Evolutionary conservation across 2,888 invertebrate species (phyloP).

Genomic region (Steromphala cineraria): DNA sequence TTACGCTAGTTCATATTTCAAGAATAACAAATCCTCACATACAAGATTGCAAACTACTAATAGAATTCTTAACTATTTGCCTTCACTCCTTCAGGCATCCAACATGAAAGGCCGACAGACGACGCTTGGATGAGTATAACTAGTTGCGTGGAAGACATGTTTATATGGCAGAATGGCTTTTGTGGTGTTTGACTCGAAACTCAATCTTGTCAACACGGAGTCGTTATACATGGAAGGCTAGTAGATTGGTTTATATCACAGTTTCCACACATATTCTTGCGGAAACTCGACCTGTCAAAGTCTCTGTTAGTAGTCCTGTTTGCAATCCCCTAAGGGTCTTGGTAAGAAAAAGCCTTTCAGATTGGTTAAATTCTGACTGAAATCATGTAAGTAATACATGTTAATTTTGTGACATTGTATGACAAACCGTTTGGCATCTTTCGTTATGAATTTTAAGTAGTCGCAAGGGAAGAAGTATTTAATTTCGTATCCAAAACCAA

Average conservation of each 20-base stretch:
- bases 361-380: neutral
- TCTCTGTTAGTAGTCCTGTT: neutral
- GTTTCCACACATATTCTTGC: neutral
- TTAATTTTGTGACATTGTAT: neutral
- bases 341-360: neutral
- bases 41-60: neutral
- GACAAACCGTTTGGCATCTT: neutral
- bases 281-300: neutral
- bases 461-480: neutral
- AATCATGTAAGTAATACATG: neutral
- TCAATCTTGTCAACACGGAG: neutral
- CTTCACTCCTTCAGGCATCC: neutral
- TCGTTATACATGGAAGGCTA: neutral
- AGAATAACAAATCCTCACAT: neutral
- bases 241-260: neutral
- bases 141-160: neutral
- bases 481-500: neutral
- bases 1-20: slow-evolving; percentile 8
- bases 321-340: neutral
- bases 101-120: neutral
- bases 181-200: neutral
- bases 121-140: neutral
- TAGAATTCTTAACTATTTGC: neutral
- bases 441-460: neutral
- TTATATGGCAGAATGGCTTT: neutral